Conservation (phyloP, 1,140 invertebrate genomes). For the Brachionus paranguensis region DNA sequence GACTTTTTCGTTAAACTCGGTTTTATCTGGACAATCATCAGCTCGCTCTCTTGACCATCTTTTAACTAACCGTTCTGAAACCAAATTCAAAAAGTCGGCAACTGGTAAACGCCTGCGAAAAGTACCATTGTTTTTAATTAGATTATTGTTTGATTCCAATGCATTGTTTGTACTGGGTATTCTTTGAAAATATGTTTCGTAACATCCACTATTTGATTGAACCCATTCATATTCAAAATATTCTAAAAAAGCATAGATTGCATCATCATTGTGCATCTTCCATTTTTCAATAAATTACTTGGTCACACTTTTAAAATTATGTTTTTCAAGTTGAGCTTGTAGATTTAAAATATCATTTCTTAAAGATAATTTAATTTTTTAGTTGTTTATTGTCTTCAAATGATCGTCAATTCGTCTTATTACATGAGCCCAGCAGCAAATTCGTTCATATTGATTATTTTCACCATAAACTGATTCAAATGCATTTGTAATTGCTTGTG, state of each 20-base stretch:
- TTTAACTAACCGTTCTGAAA: no score
- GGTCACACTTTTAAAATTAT: background rate
- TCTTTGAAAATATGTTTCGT: background rate
- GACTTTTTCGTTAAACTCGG: background rate
- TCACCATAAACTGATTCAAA: background rate
- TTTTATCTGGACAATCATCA: background rate
- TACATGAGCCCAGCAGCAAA: background rate
- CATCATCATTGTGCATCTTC: background rate
- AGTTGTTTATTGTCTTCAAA: background rate
- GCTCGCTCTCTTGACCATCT: background rate
- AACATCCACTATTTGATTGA: background rate
- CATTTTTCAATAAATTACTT: background rate
- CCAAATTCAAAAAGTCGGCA: background rate
- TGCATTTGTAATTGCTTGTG: background rate
- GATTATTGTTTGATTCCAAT: background rate
- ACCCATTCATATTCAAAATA: background rate
- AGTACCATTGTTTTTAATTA: background rate
- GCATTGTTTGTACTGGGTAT: background rate
- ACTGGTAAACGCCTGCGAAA: background rate
- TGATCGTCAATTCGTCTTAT: background rate
- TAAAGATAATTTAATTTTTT: background rate
- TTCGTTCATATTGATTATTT: background rate
- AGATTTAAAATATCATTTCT: background rate
- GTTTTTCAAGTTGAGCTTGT: background rate
- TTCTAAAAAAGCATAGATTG: background rate